Conservation (phyloP, 2,797 vertebrate genomes). For the Danio jaintianensis region DNA sequence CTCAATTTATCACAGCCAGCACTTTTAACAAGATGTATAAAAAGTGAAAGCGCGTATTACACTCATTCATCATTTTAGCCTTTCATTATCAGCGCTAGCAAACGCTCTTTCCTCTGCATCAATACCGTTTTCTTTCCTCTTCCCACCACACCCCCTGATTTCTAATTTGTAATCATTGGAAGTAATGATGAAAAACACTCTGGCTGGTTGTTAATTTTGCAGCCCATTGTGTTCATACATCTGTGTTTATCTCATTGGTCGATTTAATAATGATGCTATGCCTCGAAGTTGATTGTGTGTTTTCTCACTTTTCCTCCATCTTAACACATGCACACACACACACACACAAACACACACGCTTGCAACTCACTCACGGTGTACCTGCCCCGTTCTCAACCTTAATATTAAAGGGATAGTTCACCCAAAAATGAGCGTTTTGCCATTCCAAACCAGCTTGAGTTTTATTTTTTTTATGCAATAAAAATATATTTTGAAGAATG, state of each 20-base stretch:
- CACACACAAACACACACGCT: background rate
- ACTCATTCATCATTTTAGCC: constrained; percentile 78
- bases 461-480: too few species aligned
- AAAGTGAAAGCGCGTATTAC: constrained; percentile 78
- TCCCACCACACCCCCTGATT: constrained; percentile 49
- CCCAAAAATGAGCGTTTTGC: too few species aligned
- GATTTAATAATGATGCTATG: constrained; percentile 62
- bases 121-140: constrained; percentile 51
- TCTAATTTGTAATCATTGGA: constrained; percentile 80
- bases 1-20: constrained; percentile 71
- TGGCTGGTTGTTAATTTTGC: constrained; percentile 71
- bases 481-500: too few species aligned
- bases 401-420: background rate
- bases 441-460: too few species aligned
- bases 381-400: background rate
- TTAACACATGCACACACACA: background rate
- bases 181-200: constrained; percentile 79
- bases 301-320: constrained; percentile 56
- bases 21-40: constrained; percentile 80
- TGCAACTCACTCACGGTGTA: background rate
- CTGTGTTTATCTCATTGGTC: constrained; percentile 75
- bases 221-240: constrained; percentile 73
- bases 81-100: constrained; percentile 71
- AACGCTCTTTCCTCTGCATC: constrained; percentile 49
- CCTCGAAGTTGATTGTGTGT: constrained; percentile 22